Percentiles rank a stretch among this genome's conserved stretches.
phyloP scores from a whole-genome alignment of 2,888 invertebrate genomes.

The Ferrisia virgata region DNA sequence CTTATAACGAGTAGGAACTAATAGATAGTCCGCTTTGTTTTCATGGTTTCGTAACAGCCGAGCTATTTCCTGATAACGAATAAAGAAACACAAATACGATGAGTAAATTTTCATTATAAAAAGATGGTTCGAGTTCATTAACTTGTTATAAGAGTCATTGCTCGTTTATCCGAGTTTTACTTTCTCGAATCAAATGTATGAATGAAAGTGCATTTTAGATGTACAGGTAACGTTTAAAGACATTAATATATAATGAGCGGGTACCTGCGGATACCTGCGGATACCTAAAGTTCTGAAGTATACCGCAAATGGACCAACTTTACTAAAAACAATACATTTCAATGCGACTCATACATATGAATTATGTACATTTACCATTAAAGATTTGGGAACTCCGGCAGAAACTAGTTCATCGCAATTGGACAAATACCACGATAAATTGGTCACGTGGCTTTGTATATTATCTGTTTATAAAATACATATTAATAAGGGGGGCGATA shows the following conservation, averaged over 20 bases:
- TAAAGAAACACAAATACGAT: neutral
- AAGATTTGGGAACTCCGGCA: neutral
- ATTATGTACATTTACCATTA: neutral
- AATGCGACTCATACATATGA: too few relatives aligned
- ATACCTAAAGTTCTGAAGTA: too few relatives aligned
- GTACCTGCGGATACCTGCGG: too few relatives aligned
- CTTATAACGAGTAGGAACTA: neutral
- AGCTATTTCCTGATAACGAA: slow-evolving; percentile 8
- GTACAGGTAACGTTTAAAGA: too few relatives aligned
- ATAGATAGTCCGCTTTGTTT: neutral
- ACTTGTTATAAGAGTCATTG: neutral
- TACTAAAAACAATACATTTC: too few relatives aligned
- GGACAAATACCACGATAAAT: slow-evolving; percentile 19
- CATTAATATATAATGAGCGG: too few relatives aligned
- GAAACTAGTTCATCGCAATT: neutral
- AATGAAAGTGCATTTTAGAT: neutral
- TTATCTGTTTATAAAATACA: neutral
- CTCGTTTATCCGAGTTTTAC: neutral
- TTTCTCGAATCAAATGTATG: neutral
- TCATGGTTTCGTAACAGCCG: neutral
- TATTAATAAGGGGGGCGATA: neutral
- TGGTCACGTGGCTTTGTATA: slow-evolving; percentile 24
- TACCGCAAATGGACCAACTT: too few relatives aligned
- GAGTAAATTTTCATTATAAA: neutral
- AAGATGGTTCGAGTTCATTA: neutral